Base-by-base conservation (phyloP, 1,140 invertebrate species). In the Drosophila willistoni region DNA sequence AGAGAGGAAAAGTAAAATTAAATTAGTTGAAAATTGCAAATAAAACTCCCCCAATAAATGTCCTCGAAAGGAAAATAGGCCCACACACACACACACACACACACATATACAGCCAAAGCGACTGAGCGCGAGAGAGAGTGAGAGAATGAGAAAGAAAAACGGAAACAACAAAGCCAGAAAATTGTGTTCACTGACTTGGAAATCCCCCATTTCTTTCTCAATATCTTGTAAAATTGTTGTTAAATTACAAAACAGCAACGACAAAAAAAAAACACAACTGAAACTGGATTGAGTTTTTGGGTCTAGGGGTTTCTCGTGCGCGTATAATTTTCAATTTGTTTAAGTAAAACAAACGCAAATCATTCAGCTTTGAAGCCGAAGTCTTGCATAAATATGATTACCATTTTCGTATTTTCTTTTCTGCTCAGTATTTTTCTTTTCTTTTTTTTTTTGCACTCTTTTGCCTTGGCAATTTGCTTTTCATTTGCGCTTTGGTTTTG, bases 261-360 rank as follows among this genome's bases (percentile, higher is more conserved):
- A 44, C n/a, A 14, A 47, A 78, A 61, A 66, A 76, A 70, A 66
- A 33, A 42, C 57, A 42, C 17, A 22, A 25, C 60, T 55, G 51
- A 62, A 57, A 34, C 36, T 36, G 7, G 34, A 36, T 36, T 9
- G 34, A 36, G 34, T 36, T 36, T 36, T 19, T 51, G 19, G 3
- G 17, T 51, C 44, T 51, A 19, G 44, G 44, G 44, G 65, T 63
- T 56, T 33, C 7, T 19, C 33, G 13, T 64, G 68, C 68, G 85
- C 77, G 84, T 89, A 84, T 89, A 89, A 89, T 89, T 89, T 89
- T 89, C 84, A 84, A 89, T 89, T 89, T 89, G 84, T 81, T 89
- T 87, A 84, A 84, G 80, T 81, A 77, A 84, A 89, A 84, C 73
- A 89, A 87, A 90, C 77, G 73, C 69, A 79, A 83, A 83, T 79